These are phyloP conservation scores for Spodoptera littoralis DNA, from an alignment of 2,888 invertebrate species.

Conservation along the genomic window DNA sequence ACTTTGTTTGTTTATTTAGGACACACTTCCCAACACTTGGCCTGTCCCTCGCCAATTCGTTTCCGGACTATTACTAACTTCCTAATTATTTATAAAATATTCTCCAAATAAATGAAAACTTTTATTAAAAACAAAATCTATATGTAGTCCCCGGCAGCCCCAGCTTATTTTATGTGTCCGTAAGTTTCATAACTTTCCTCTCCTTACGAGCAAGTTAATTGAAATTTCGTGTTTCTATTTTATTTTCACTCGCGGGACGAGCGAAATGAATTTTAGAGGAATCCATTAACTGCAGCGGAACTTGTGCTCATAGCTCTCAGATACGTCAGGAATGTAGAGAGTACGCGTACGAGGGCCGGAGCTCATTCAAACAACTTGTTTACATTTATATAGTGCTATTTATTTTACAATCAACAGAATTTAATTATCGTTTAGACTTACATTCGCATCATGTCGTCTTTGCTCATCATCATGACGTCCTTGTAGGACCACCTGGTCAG, in stretches of 20 bases:
- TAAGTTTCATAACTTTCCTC: conserved; percentile 28
- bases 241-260: conserved; percentile 24
- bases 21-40: conserved; percentile 31
- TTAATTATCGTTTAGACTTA: conserved; percentile 52
- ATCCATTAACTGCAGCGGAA: conserved; percentile 32
- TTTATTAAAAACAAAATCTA: conserved; percentile 36
- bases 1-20: conserved; percentile 57
- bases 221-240: conserved; percentile 42
- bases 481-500: conserved; percentile 77
- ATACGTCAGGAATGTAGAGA: conserved; percentile 9
- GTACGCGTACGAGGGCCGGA: not conserved
- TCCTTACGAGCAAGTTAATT: conserved; percentile 43
- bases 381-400: conserved; percentile 45
- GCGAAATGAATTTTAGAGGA: conserved; percentile 25
- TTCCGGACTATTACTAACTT: conserved; percentile 44
- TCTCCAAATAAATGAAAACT: conserved; percentile 34
- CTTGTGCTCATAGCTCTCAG: conserved; percentile 1
- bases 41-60: conserved; percentile 42
- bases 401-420: conserved; percentile 38
- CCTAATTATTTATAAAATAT: conserved; percentile 44
- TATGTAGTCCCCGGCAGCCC: conserved; percentile 9
- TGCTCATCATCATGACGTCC: conserved; percentile 80
- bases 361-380: conserved; percentile 22
- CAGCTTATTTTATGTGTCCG: conserved; percentile 26
- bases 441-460: conserved; percentile 76